These are phyloP conservation scores for Osmerus mordax DNA, from an alignment of 2,113 vertebrate genomes.

Conservation along the genomic window DNA sequence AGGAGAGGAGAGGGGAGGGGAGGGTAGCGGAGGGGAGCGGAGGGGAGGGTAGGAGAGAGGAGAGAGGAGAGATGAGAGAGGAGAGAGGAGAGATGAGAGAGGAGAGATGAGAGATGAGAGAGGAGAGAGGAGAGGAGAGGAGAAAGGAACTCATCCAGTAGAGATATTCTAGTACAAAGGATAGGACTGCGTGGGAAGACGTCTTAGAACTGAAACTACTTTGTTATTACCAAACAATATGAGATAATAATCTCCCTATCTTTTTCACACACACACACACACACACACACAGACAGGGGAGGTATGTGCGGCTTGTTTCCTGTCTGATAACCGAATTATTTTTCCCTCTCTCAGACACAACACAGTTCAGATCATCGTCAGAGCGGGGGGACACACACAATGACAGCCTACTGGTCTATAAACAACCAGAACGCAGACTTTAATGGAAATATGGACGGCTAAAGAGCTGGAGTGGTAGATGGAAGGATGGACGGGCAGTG, in stretches of 20 bases:
- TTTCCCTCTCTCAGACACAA: slow-evolving; percentile 39
- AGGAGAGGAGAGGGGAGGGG: neutral
- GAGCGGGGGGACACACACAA: slow-evolving; percentile 42
- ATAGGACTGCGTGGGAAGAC: slow-evolving; percentile 38
- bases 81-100: too few relatives aligned
- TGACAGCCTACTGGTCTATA: neutral
- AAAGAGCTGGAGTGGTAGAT: slow-evolving; percentile 2
- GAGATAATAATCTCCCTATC: slow-evolving; percentile 38
- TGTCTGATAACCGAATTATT: slow-evolving; percentile 63
- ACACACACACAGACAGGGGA: slow-evolving; percentile 13
- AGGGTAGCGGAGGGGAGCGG: neutral
- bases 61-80: too few relatives aligned
- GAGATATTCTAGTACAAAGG: slow-evolving; percentile 2
- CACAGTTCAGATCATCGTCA: slow-evolving; percentile 43
- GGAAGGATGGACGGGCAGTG: slow-evolving; percentile 1
- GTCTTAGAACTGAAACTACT: slow-evolving; percentile 10
- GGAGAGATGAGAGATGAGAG: neutral
- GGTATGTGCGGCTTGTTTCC: slow-evolving; percentile 43
- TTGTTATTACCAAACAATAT: slow-evolving; percentile 32
- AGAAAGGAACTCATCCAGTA: neutral
- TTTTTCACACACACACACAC: slow-evolving; percentile 5
- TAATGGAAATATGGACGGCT: neutral
- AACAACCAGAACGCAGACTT: neutral
- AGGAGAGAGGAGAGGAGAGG: neutral
- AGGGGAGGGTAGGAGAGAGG: too few relatives aligned